Evolutionary conservation across 2,797 vertebrate species (phyloP).

Genomic region (Luscinia luscinia): DNA sequence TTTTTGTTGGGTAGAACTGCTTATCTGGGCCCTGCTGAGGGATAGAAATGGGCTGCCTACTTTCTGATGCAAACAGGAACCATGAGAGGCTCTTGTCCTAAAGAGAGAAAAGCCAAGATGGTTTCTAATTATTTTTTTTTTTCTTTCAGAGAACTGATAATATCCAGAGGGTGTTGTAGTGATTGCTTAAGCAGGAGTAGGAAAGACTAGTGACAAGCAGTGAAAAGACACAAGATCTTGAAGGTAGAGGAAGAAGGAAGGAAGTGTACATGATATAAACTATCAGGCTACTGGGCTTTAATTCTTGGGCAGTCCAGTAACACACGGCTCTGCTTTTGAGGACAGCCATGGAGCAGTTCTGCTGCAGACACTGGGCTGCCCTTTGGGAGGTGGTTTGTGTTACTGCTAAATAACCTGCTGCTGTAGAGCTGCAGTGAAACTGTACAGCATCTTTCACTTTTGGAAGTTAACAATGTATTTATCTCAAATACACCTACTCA

Average conservation of each 20-base stretch:
- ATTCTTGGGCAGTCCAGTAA: background rate
- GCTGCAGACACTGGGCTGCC: background rate
- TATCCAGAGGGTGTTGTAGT: background rate
- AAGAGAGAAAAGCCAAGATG: background rate
- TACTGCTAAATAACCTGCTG: background rate
- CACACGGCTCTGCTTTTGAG: background rate
- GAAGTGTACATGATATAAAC: background rate
- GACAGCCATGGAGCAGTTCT: background rate
- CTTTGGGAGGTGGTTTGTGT: background rate
- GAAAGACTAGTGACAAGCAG: background rate
- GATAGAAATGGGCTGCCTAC: background rate
- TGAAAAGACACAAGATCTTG: background rate
- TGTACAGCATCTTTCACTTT: background rate
- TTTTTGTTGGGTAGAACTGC: background rate
- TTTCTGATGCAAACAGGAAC: background rate
- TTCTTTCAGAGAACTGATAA: background rate
- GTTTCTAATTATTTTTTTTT: background rate
- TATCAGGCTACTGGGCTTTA: background rate
- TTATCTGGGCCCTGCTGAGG: constrained; percentile 15
- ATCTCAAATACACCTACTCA: background rate
- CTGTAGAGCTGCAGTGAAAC: background rate
- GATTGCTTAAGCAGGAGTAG: background rate
- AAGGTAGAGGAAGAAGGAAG: background rate
- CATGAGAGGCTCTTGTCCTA: background rate
- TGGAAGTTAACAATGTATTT: background rate